phyloP scores from a whole-genome alignment of 2,888 invertebrate genomes.

The Nemoura dubitans region DNA sequence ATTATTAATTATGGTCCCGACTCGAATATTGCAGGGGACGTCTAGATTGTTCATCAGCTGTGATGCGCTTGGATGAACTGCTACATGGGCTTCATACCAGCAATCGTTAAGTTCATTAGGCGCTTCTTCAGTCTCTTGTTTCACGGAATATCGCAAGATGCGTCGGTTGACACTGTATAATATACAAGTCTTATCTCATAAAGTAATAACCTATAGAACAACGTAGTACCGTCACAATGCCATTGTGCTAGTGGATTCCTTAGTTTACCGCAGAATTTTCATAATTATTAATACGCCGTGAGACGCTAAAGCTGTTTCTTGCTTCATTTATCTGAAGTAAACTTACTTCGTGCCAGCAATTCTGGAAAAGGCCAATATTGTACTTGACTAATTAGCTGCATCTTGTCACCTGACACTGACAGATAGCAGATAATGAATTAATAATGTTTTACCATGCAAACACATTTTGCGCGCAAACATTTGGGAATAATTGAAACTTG shows the following conservation, averaged over 20 bases:
- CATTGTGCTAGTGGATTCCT: neutral
- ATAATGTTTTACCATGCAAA: too few relatives aligned
- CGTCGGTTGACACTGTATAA: neutral
- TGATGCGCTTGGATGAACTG: neutral
- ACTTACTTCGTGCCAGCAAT: neutral
- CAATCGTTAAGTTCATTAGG: neutral
- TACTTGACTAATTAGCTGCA: neutral
- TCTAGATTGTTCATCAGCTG: neutral
- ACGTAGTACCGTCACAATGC: neutral
- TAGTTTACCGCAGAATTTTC: neutral
- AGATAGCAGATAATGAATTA: neutral
- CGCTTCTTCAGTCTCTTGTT: neutral
- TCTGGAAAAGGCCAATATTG: neutral
- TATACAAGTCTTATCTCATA: neutral
- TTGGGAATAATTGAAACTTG: too few relatives aligned
- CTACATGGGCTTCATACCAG: neutral
- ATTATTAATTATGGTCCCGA: conserved; percentile 7
- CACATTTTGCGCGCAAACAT: too few relatives aligned
- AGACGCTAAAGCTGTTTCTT: neutral
- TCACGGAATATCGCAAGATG: neutral
- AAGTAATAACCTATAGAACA: conserved; percentile 5
- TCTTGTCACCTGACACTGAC: neutral
- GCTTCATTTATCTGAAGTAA: neutral
- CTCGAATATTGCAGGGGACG: neutral
- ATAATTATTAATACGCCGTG: neutral